Base-by-base conservation (phyloP, 2,113 vertebrate genomes). In the Synchiropus splendidus region DNA sequence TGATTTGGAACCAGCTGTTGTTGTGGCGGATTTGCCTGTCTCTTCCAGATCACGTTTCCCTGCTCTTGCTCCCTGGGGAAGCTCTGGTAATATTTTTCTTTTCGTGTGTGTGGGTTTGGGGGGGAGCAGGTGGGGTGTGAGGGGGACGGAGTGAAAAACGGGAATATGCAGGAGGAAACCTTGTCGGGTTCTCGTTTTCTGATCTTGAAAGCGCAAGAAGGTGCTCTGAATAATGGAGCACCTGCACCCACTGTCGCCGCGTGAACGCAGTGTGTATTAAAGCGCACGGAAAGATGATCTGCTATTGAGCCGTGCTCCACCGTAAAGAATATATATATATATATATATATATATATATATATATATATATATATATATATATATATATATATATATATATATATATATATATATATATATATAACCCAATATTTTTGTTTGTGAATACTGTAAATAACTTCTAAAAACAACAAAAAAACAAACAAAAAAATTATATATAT, bases 1-100 rank as follows among this genome's bases (percentile, higher is more conserved):
- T 80, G 76, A 83, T 83, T 82, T 80, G 73, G 74, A 83, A 83
- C 81, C 84, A 84, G 78, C 80, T 85, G 80, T 83, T 85, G 82
- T 83, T 83, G 74, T 81, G 72, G 70, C 78, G 76, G 63, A 81
- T 74, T 77, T 39, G 54, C 60, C 72, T 61, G 62, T 76, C 64
- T 77, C 78, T 80, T 83, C 77, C 75, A 74, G 63, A 79, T 79
- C 80, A 80, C 67, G 64, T 78, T 80, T 75, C 72, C 73, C 69
- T 66, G 64, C 45, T 62, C 45, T 44, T 34, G 40, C 57, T 74
- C 79, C 72, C 78, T 21, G 5, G 73, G 78, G 82, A 79, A 37
- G 44, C 68, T 66, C 50, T 50, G 64, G 79, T 79, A 80, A 81
- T 82, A 75, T 77, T 82, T 81, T 78, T 70, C 32, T 18, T 12